Evolutionary conservation across 2,888 invertebrate species (phyloP), one percentile per base, ranked within the genome.

Genomic region (Rhopalosiphum nymphaeae): DNA sequence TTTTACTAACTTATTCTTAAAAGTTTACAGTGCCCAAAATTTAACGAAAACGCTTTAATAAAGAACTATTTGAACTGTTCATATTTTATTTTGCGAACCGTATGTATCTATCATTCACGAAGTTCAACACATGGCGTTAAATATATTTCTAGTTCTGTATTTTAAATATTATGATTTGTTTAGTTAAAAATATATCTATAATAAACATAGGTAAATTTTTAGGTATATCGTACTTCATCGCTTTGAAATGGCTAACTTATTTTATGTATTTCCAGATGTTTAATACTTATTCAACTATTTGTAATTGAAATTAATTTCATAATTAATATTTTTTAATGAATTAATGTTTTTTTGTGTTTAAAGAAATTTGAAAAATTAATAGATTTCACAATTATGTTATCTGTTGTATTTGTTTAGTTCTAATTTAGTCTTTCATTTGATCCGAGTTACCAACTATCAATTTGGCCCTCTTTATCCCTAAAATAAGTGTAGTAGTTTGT

Each of bases 401-500:
- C 16, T 16, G 13, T 16, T 67, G 5, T 36, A 42, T 78, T 36
- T 78, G 36, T 36, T 78, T 1, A 36, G 36, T 78, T 78, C 78
- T 4, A 21, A 21, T 53, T 53, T 53, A 53, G 16, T 53, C 3
- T 53, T 53, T 78, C 21, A 36, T 36, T 36, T 78, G 36, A 78
- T 3, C 36, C n/a, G 26, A 46, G 29, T 44, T 46, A n/a, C 29
- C 10, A 36, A 13, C 88, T 88, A 88, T 16, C 10, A 92, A 53
- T 88, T 44, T 42, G 9, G 21, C n/a, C 7, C 13, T 46, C 44
- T 61, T 61, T 53, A 92, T 67, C 49, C 25, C 5, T 49, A 87
- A 78, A 78, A 88, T 92, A 88, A 92, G 67, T 36, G 53, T 21
- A 78, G 49, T 42, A 53, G 87, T 61, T n/a, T 67, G 44, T 84